These are phyloP conservation scores for Orchestes rusci DNA, from an alignment of 2,888 invertebrate genomes.

Conservation along the genomic window DNA sequence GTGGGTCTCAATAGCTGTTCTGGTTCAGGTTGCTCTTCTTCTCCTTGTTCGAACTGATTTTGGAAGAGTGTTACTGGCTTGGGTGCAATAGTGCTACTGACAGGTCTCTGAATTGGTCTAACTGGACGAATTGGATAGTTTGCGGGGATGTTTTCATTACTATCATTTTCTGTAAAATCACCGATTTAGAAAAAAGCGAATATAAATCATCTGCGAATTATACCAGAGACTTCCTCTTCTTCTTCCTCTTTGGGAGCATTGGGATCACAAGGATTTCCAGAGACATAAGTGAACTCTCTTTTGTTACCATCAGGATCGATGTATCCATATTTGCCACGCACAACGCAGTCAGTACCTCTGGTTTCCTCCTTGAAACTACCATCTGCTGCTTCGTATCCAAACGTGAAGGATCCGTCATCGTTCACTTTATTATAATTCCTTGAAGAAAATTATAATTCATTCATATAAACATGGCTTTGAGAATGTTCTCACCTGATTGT, in stretches of 20 bases:
- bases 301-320: constrained; percentile 81
- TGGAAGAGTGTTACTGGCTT: constrained; percentile 61
- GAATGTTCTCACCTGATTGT: constrained; percentile 49
- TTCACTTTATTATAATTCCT: constrained; percentile 76
- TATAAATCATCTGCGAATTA: neutral
- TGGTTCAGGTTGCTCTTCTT: constrained; percentile 53
- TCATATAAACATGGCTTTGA: neutral
- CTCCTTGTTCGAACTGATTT: constrained; percentile 61
- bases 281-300: constrained; percentile 78
- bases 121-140: constrained; percentile 55
- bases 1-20: constrained; percentile 43
- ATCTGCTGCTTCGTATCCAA: constrained; percentile 78
- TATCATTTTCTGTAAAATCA: constrained; percentile 29
- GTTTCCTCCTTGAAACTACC: constrained; percentile 84
- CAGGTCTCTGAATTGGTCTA: constrained; percentile 41
- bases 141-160: constrained; percentile 53
- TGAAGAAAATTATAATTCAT: neutral
- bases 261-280: constrained; percentile 79
- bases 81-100: constrained; percentile 39
- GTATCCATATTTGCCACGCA: constrained; percentile 81
- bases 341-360: constrained; percentile 77
- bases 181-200: neutral
- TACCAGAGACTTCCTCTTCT: constrained; percentile 32
- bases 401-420: constrained; percentile 78
- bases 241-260: constrained; percentile 67